Evolutionary conservation across 2,113 vertebrate species (phyloP), one percentile per base, ranked within the genome.

Genomic region (Bolborhynchus lineola): DNA sequence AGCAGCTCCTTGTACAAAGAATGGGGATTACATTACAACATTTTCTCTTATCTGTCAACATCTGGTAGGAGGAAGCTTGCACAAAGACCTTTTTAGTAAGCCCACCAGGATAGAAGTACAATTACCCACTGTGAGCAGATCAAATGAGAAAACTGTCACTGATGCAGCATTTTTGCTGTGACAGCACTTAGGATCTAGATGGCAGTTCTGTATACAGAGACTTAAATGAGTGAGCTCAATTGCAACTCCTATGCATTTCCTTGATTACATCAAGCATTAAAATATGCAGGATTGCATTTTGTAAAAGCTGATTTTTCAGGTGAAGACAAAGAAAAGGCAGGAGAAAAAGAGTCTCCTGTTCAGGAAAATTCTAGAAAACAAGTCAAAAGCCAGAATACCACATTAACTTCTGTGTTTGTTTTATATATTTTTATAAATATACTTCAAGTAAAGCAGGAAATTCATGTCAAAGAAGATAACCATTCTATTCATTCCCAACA

Each of bases 61-160:
- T 42, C 82, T 2, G 13, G 71, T 41, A 92, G 86, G 63, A 78
- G 47, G 86, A 95, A n/a, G 75, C 19, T 86, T 92, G 90, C 13
- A 11, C 49, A 90, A 79, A 95, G 60, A 64, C 47, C 52, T 89
- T 95, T 96, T 81, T 76, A 62, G 53, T 67, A 94, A 95, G 24
- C 79, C 29, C 91, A 93, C 70, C 25, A 82, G 72, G 62, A 94
- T 60, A 91, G 80, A 96, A 95, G 86, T 82, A 85, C 59, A 92
- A 92, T 93, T 92, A 64, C 53, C 83, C 69, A 70, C 75, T 87
- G 35, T 77, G 28, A 70, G 39, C 52, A 81, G 71, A 95, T 88
- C 76, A 92, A 93, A 96, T 86, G 39, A 93, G 94, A 95, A 93
- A 92, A 83, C n/a, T 0, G 0, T 37, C 78, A 72, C 69, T 64